phyloP scores from a whole-genome alignment of 2,113 vertebrate genomes.

The Ameiurus melas region DNA sequence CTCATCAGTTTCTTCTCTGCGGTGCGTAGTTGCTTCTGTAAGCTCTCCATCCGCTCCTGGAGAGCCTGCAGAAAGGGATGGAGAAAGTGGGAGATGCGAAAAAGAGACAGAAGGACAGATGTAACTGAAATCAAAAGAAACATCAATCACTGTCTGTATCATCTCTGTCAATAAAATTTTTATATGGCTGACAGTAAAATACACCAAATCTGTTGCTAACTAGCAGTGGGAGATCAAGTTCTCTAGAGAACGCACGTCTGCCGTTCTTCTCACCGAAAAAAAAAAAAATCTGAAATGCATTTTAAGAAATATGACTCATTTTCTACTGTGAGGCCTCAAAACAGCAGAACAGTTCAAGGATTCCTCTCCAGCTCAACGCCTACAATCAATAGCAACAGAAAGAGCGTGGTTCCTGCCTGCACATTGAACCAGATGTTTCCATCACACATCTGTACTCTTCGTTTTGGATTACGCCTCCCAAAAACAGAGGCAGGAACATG shows the following conservation, averaged over 20 bases:
- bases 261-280: constrained; percentile 10
- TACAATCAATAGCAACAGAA: constrained; percentile 30
- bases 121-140: constrained; percentile 23
- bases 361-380: neutral
- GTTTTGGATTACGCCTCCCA: neutral
- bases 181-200: neutral
- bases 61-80: constrained; percentile 73
- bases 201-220: neutral
- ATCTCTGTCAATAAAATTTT: constrained; percentile 11
- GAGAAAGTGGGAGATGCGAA: constrained; percentile 36
- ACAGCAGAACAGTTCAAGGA: constrained; percentile 5
- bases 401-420: constrained; percentile 28
- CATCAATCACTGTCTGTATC: neutral
- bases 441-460: constrained; percentile 45
- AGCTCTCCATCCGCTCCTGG: constrained; percentile 80
- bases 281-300: constrained; percentile 1
- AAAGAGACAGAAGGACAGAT: constrained; percentile 35
- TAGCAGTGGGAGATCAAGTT: neutral
- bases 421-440: constrained; percentile 42
- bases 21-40: constrained; percentile 67
- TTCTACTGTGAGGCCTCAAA: neutral
- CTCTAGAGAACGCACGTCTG: neutral
- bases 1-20: constrained; percentile 80
- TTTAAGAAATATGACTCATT: constrained; percentile 13
- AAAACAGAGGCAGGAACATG: neutral